Percentiles rank a stretch among this genome's conserved stretches.
Evolutionary conservation across 2,888 invertebrate species (phyloP).

Genomic region (Sinelater perroti): DNA sequence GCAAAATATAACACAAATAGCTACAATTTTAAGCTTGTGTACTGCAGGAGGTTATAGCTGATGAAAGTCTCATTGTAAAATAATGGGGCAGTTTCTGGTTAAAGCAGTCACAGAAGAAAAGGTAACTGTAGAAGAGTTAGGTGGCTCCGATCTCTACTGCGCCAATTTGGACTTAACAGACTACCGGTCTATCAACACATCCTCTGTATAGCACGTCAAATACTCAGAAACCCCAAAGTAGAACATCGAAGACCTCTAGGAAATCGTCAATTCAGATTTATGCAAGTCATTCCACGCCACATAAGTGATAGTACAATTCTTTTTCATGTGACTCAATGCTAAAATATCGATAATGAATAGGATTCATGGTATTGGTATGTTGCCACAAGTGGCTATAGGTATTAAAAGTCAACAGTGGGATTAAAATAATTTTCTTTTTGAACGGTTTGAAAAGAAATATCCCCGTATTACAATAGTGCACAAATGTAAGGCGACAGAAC

Average conservation of each 20-base stretch:
- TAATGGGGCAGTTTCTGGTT: constrained; percentile 94
- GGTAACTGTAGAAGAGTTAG: constrained; percentile 91
- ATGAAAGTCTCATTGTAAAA: constrained; percentile 94
- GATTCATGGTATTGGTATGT: constrained; percentile 92
- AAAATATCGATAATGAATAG: constrained; percentile 99
- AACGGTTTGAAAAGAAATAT: constrained; percentile 90
- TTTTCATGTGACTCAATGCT: constrained; percentile 99
- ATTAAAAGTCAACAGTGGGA: constrained; percentile 72
- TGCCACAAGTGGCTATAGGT: constrained; percentile 80
- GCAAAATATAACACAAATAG: constrained; percentile 85
- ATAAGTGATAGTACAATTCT: constrained; percentile 93
- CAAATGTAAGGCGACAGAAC: constrained; percentile 99
- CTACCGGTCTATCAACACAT: constrained; percentile 95
- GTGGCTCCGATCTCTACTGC: constrained; percentile 92
- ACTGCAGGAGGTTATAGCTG: constrained; percentile 99
- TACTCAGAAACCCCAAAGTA: constrained; percentile 84
- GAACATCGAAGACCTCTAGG: constrained; percentile 88
- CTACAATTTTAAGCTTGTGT: constrained; percentile 97
- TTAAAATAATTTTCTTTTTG: constrained; percentile 80
- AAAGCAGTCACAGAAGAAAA: constrained; percentile 95
- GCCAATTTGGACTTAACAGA: constrained; percentile 96
- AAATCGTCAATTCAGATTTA: constrained; percentile 92
- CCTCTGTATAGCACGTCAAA: constrained; percentile 82
- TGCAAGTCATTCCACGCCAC: constrained; percentile 92
- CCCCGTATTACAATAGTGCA: constrained; percentile 92